Evolutionary conservation across 1,140 invertebrate species (phyloP), one percentile per base, ranked within the genome.

Genomic region (Octopus sinensis): DNA sequence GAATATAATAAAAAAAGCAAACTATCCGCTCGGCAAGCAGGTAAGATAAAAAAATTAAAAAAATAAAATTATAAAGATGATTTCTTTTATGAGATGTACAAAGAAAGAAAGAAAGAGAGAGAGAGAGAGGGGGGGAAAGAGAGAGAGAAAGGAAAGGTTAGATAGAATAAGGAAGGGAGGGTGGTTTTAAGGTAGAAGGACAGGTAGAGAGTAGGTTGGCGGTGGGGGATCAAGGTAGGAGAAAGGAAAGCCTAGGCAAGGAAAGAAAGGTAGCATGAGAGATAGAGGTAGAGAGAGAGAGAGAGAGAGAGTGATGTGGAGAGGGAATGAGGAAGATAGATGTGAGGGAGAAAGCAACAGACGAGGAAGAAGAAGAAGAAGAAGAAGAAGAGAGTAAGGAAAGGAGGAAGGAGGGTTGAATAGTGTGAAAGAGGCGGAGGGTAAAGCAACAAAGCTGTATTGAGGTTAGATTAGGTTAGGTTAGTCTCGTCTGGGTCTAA

Each of bases 241-340:
- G 10, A 78, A 7, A n/a, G 13, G 6, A 9, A 51, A 53, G 9
- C 5, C n/a, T 12, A 10, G 17, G 30, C 53, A 54, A 56, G n/a
- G 53, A 54, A 23, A 54, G 79, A 30, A 54, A 54, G 79, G 54
- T 23, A 54, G 79, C 30, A 56, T 56, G 79, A 54, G 54, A 68
- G 79, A n/a, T 51, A 30, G 79, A 62, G 79, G n/a, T 17, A 30
- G 54, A 6, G 10, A 68, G 78, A 43, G 81, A 9, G 78, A 43
- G 81, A 9, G 54, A 79, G 77, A 3, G 73, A 81, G 10, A 76
- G 54, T 4, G 13, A 76, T 30, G n/a, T 43, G 12, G 75, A 78
- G 53, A 82, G 81, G 79, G 68, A 80, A 71, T 43, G 54, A 12
- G n/a, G 52, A 53, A 43, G 81, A 9, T 77, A 56, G 76, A 6